Evolutionary conservation across 2,888 invertebrate species (phyloP), one percentile per base, ranked within the genome.

Genomic region (Drosophila lutescens): DNA sequence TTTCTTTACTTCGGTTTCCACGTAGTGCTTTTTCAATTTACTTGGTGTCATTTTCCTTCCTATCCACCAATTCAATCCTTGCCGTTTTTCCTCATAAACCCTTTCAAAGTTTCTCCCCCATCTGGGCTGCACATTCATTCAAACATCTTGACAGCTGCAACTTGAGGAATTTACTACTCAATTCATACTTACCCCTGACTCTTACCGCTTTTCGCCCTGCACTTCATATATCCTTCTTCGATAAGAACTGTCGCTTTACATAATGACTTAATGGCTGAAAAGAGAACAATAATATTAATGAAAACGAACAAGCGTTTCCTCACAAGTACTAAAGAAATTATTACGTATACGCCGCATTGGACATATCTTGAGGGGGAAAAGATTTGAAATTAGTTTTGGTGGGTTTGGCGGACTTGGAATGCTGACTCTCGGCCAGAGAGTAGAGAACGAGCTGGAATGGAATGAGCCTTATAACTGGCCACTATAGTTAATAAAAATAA

Each of bases 381-480:
- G 36, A 58, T 50, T 20, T 55, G 12, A 58, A 66, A 66, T 46
- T 44, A 41, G 55, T 56, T 60, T 57, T 15, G 36, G 47, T 34
- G 30, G 41, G 46, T 23, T 54, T 54, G 8, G 30, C 10, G 13
- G 15, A 43, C 38, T 49, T 51, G 56, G 62, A 62, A 57, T 70
- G 70, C 36, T 26, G 34, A 34, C 56, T 62, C 20, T 57, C 13
- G 30, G 20, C 43, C 43, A 43, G 41, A 49, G 59, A 40, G 59
- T 38, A 23, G 51, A 56, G 72, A 65, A 73, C 65, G 36, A 55
- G 40, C 44, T 69, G 50, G 59, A 49, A 15, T 30, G 47, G 53
- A 59, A 44, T 43, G 44, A 57, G 46, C 46, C 41, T 40, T 43
- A 54, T 61, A 76, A 76, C 61, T 43, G 63, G 70, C 34, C 60